These are phyloP conservation scores for Oryzias woworae DNA, from an alignment of 2,113 vertebrate species.

Conservation along the genomic window DNA sequence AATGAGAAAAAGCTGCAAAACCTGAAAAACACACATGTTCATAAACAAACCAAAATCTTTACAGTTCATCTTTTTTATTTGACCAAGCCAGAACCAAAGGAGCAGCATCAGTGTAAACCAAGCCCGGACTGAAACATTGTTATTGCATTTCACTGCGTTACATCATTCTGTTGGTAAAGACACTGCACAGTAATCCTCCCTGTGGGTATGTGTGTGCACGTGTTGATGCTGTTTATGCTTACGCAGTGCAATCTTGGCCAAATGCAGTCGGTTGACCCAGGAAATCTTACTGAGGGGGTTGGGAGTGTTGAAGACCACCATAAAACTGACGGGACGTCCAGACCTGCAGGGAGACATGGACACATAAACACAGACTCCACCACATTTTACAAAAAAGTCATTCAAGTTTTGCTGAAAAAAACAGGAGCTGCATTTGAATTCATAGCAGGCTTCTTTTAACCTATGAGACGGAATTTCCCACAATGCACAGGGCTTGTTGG, in stretches of 20 bases:
- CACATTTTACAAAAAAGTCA: too few relatives aligned
- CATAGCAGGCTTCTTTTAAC: too few relatives aligned
- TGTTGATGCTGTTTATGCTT: conserved; percentile 61
- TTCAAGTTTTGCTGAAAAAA: too few relatives aligned
- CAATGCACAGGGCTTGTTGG: too few relatives aligned
- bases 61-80: conserved; percentile 11
- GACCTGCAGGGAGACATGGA: conserved; percentile 77
- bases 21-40: too few relatives aligned
- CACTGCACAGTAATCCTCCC: conserved; percentile 25
- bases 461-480: too few relatives aligned
- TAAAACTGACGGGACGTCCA: conserved; percentile 92
- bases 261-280: conserved; percentile 94
- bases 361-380: conserved; percentile 3
- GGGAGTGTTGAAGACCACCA: conserved; percentile 96
- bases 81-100: conserved; percentile 17
- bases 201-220: background rate
- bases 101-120: conserved; percentile 1
- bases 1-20: too few relatives aligned
- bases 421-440: too few relatives aligned
- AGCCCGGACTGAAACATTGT: conserved; percentile 39
- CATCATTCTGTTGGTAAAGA: conserved; percentile 54
- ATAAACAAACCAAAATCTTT: background rate
- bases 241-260: conserved; percentile 92
- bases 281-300: conserved; percentile 94
- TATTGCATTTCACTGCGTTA: conserved; percentile 50